Evolutionary conservation across 2,888 invertebrate genomes (phyloP).

Genomic region (Leucophora obtusa): DNA sequence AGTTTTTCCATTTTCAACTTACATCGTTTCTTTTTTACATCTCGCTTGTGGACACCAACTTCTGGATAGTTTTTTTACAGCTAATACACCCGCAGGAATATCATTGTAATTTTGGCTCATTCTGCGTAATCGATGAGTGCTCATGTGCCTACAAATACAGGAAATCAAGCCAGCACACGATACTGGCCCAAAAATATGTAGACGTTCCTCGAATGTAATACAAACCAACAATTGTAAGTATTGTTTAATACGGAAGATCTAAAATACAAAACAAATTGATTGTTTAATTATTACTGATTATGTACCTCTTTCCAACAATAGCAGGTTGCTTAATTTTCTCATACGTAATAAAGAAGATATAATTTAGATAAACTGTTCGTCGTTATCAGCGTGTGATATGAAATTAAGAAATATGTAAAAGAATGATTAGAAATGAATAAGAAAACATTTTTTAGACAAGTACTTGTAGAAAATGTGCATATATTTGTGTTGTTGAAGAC

Average conservation of each 20-base stretch:
- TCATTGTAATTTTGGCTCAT: conserved; percentile 82
- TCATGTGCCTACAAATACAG: conserved; percentile 67
- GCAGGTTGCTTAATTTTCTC: background rate
- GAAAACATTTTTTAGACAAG: background rate
- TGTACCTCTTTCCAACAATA: background rate
- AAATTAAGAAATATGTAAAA: background rate
- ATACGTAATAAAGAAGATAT: background rate
- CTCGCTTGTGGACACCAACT: conserved; percentile 82
- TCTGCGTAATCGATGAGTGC: conserved; percentile 73
- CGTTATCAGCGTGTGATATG: background rate
- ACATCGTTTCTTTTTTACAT: conserved; percentile 84
- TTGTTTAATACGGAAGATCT: conserved; percentile 20
- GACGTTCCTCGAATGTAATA: background rate
- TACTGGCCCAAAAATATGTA: conserved; percentile 14
- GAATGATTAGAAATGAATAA: background rate
- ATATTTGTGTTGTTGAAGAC: background rate
- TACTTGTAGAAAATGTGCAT: background rate
- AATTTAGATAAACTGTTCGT: background rate
- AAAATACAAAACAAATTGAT: conserved; percentile 6
- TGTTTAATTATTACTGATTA: background rate
- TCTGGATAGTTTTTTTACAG: conserved; percentile 80
- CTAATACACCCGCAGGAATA: conserved; percentile 83
- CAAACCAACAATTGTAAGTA: background rate
- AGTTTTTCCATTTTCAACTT: conserved; percentile 66
- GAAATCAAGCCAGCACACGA: conserved; percentile 27